Evolutionary conservation across 2,888 invertebrate genomes (phyloP), one percentile per base, ranked within the genome.

Genomic region (Limenitis camilla): DNA sequence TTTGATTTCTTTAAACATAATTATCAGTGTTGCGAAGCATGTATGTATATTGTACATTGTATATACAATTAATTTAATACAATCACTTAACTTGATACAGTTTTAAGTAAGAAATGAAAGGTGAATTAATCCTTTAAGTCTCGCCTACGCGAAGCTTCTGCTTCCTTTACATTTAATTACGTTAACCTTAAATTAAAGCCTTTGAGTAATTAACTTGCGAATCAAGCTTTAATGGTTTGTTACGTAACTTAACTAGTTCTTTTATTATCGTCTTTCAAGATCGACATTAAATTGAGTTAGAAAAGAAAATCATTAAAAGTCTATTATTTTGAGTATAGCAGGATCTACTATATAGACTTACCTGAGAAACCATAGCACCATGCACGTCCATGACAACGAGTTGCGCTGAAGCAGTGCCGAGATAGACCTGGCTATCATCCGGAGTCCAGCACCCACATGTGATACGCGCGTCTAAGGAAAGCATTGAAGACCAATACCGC

Each of bases 401-500:
- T 80, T 97, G 96, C 1, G 98, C 98, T 54, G 95, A 94, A 5
- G 96, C 96, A 6, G 97, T 98, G 47, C 98, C 98, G 72, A 98
- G 96, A 85, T 98, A 96, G 48, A 98, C 98, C 89, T 97, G 96
- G 72, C 96, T 95, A 78, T 98, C 98, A 72, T 98, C 97, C 0
- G 98, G 98, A 8, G 97, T 96, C 98, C 99, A 99, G 70, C 97
- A 95, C 39, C 98, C 99, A 76, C 97, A 97, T 0, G 96, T 96
- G 67, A 99, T 97, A 51, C 94, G 93, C 11, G 96, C 94, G 74
- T 97, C 97, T 62, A 98, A 89, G 68, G 98, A 97, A 58, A 98
- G 85, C 96, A 97, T 96, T 42, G 97, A 96, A 0, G 98, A 98
- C 99, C 99, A 99, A 82, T 98, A 98, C 6, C 99, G 90, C 79